Percentiles rank a stretch among this genome's conserved stretches.
Evolutionary conservation across 2,113 vertebrate species (phyloP).

Genomic region (Mesitornis unicolor): DNA sequence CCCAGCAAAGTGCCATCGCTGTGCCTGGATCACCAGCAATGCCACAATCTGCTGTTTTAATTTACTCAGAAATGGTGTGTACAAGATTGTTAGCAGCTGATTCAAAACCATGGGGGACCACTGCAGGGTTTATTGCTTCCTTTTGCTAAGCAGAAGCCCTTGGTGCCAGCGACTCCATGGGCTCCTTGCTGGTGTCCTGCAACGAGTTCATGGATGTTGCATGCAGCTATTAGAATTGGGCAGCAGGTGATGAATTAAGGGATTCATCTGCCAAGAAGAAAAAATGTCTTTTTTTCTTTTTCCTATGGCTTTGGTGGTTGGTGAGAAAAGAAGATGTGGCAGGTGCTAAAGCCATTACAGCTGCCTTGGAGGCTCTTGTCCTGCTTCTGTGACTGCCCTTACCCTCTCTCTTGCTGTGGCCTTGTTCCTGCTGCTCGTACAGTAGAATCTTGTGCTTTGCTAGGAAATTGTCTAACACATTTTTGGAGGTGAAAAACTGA

Average conservation of each 20-base stretch:
- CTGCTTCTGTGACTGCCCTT: neutral
- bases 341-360: neutral
- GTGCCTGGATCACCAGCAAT: neutral
- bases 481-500: neutral
- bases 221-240: neutral
- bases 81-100: neutral
- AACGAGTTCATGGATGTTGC: neutral
- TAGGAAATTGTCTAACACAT: neutral
- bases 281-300: neutral
- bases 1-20: neutral
- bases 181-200: neutral
- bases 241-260: neutral
- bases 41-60: neutral
- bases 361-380: neutral
- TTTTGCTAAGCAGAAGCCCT: neutral
- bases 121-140: neutral
- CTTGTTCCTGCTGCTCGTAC: neutral
- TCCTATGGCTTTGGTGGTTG: neutral
- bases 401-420: neutral
- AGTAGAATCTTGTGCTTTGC: neutral
- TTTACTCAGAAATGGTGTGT: neutral
- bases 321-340: neutral
- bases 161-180: neutral
- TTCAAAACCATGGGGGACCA: fast-evolving
- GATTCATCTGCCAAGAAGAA: neutral